These are phyloP conservation scores for Acanthis flammea DNA, from an alignment of 2,797 vertebrate genomes.

Conservation along the genomic window DNA sequence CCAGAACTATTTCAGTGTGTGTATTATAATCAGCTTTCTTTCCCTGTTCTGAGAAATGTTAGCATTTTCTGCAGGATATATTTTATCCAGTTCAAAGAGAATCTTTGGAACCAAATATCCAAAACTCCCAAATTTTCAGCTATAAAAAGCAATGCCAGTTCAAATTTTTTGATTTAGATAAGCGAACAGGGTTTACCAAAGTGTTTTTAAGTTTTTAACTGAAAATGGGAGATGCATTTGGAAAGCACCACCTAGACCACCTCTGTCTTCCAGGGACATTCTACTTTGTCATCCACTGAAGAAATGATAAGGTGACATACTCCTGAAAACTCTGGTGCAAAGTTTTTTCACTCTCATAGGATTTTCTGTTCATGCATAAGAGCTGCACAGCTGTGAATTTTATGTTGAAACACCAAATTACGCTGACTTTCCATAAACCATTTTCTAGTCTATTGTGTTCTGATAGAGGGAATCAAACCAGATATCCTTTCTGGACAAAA, in stretches of 20 bases:
- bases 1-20: background rate
- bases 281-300: background rate
- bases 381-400: background rate
- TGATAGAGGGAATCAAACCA: conserved; percentile 47
- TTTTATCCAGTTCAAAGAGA: background rate
- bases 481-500: conserved; percentile 70
- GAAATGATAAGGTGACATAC: background rate
- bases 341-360: background rate
- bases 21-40: background rate
- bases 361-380: background rate
- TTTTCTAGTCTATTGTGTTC: conserved; percentile 31
- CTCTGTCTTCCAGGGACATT: background rate
- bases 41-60: background rate
- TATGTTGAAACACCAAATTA: background rate
- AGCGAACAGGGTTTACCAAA: background rate
- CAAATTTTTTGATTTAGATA: background rate
- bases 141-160: background rate
- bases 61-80: background rate
- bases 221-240: background rate
- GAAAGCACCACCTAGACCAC: background rate
- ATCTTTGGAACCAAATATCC: background rate
- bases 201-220: background rate
- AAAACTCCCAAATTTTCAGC: background rate
- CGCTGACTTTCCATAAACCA: background rate
- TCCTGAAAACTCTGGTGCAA: background rate